phyloP scores from a whole-genome alignment of 2,888 invertebrate genomes.

The Conchocele bisecta region DNA sequence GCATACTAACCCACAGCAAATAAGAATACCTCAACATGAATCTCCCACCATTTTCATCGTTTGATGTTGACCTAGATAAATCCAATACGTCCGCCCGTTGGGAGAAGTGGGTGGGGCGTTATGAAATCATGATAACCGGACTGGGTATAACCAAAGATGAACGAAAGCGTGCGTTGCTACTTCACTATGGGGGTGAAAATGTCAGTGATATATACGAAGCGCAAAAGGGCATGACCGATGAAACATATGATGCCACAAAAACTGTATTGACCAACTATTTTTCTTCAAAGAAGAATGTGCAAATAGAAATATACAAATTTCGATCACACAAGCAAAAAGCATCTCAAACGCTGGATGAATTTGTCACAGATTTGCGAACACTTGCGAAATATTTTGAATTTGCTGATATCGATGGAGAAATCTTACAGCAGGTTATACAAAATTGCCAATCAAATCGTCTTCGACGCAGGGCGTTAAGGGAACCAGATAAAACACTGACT shows the following conservation, averaged over 20 bases:
- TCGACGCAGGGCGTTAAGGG: constrained; percentile 46
- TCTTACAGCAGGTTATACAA: constrained; percentile 53
- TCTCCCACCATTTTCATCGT: constrained; percentile 33
- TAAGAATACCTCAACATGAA: no score
- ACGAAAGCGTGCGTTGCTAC: constrained; percentile 41
- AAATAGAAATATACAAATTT: constrained; percentile 56
- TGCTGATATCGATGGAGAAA: constrained; percentile 36
- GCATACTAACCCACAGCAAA: no score
- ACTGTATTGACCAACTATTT: constrained; percentile 40
- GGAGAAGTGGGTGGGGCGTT: constrained; percentile 37
- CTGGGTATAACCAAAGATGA: constrained; percentile 33
- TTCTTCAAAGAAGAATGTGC: constrained; percentile 43
- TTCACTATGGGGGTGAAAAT: constrained; percentile 50
- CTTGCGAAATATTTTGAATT: constrained; percentile 48
- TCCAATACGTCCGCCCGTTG: constrained; percentile 35
- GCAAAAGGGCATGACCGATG: constrained; percentile 25
- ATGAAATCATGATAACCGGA: constrained; percentile 35
- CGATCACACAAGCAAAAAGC: constrained; percentile 45
- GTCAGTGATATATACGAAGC: constrained; percentile 51
- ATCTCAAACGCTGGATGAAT: constrained; percentile 52
- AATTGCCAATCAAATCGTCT: constrained; percentile 51
- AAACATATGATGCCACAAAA: constrained; percentile 31
- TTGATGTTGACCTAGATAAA: constrained; percentile 38
- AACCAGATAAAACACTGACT: constrained; percentile 17
- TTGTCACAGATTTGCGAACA: constrained; percentile 50